Percentiles rank a stretch among this genome's conserved stretches.
Conservation (phyloP, 2,888 invertebrate genomes). For the Megaustenia siamemsis region DNA sequence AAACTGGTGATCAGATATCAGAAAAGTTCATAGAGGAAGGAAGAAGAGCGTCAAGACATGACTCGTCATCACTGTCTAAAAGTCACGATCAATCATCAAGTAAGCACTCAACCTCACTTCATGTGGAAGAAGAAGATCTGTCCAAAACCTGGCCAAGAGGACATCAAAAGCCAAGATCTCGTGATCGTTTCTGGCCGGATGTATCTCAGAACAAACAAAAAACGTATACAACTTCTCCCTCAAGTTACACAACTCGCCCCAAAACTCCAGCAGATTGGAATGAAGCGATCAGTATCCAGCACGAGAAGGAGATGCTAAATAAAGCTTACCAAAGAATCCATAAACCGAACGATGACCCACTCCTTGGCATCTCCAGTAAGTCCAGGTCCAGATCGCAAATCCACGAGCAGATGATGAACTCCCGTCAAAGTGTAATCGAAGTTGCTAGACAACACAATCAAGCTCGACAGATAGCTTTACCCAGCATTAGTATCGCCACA, state of each 20-base stretch:
- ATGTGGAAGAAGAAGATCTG: slow-evolving; percentile 48
- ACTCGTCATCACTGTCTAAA: not conserved
- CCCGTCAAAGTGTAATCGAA: slow-evolving; percentile 33
- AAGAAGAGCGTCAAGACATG: not conserved
- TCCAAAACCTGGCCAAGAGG: slow-evolving; percentile 51
- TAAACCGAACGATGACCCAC: slow-evolving; percentile 22
- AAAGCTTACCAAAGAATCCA: slow-evolving; percentile 45
- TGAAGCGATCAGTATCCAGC: slow-evolving; percentile 19
- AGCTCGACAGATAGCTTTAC: slow-evolving; percentile 12
- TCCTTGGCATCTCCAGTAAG: not conserved
- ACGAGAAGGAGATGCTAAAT: slow-evolving; percentile 46
- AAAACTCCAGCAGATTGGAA: slow-evolving; percentile 30
- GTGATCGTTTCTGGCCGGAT: slow-evolving; percentile 40
- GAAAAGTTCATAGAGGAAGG: not conserved
- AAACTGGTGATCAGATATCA: slow-evolving; percentile 3
- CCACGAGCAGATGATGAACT: slow-evolving; percentile 5
- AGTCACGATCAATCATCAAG: slow-evolving; percentile 24
- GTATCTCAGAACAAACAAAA: not conserved
- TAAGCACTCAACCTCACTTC: slow-evolving; percentile 33
- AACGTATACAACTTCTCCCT: not conserved
- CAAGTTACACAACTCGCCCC: slow-evolving; percentile 4
- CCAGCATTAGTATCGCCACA: slow-evolving; percentile 45
- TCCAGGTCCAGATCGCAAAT: not conserved
- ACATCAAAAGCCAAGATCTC: slow-evolving; percentile 24
- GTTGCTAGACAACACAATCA: slow-evolving; percentile 36